These are phyloP conservation scores for Macropis europaea DNA, from an alignment of 2,888 invertebrate species.

Conservation along the genomic window DNA sequence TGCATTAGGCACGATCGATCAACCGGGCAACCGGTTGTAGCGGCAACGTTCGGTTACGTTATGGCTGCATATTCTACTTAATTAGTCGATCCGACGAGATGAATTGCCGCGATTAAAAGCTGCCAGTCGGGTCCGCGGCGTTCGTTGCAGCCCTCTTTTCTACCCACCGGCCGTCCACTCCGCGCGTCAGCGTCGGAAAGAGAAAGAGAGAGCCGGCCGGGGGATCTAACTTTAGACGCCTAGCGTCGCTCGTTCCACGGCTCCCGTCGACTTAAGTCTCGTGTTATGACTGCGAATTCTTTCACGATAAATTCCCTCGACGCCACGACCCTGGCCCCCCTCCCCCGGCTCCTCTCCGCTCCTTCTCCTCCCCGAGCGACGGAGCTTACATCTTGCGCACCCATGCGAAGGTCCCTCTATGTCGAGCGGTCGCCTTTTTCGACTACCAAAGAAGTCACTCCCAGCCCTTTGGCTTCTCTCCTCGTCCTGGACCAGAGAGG, in stretches of 20 bases:
- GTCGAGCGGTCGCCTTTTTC: too few species aligned
- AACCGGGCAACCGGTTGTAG: slow-evolving; percentile 38
- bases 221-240: slow-evolving; percentile 57
- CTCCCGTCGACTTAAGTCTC: slow-evolving; percentile 34
- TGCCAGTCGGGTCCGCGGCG: slow-evolving; percentile 38
- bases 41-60: slow-evolving; percentile 51
- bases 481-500: too few species aligned
- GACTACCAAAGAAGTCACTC: too few species aligned
- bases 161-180: slow-evolving; percentile 2
- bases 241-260: slow-evolving; percentile 54
- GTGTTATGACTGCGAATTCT: slow-evolving; percentile 67
- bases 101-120: slow-evolving; percentile 56
- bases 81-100: slow-evolving; percentile 52
- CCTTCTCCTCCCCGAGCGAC: too few species aligned
- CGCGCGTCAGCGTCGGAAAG: background rate
- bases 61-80: slow-evolving; percentile 52
- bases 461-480: too few species aligned
- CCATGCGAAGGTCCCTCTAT: too few species aligned
- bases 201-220: background rate
- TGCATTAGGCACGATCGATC: slow-evolving; percentile 47
- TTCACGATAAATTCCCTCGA: slow-evolving; percentile 55
- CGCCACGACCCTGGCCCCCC: background rate
- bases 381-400: too few species aligned
- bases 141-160: slow-evolving; percentile 13
- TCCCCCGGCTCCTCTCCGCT: background rate